phyloP scores from a whole-genome alignment of 2,888 invertebrate species.

The Bembecia ichneumoniformis region DNA sequence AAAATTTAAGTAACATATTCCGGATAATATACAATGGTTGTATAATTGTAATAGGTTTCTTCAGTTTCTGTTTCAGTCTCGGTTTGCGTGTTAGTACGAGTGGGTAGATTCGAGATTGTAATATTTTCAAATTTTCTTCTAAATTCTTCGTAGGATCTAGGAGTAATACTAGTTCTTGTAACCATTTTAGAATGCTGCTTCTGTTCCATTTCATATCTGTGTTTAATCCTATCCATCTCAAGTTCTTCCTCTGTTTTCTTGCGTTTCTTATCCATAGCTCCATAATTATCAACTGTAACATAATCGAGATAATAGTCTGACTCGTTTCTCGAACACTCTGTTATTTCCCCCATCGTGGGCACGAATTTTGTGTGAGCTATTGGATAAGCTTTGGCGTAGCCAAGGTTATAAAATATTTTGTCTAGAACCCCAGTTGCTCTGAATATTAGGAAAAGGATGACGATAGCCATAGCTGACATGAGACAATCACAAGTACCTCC shows the following conservation, averaged over 20 bases:
- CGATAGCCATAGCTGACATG: constrained; percentile 39
- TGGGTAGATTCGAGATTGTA: too few relatives aligned
- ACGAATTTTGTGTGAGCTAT: constrained; percentile 20
- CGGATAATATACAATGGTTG: too few relatives aligned
- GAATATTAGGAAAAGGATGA: constrained; percentile 45
- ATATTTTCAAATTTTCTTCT: too few relatives aligned
- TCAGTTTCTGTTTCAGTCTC: too few relatives aligned
- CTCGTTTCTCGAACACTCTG: constrained; percentile 42
- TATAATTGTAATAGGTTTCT: too few relatives aligned
- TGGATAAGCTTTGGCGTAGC: constrained; percentile 36
- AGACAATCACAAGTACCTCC: constrained; percentile 48
- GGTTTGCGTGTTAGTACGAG: too few relatives aligned
- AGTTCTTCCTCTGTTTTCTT: background rate
- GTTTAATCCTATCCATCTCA: background rate
- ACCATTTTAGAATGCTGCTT: background rate
- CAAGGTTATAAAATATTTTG: constrained; percentile 46
- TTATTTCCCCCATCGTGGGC: constrained; percentile 40
- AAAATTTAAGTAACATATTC: too few relatives aligned
- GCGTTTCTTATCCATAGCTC: background rate
- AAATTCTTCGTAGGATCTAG: background rate
- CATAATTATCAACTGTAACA: background rate
- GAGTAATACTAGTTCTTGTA: background rate
- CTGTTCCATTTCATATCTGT: background rate
- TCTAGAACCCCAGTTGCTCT: constrained; percentile 46
- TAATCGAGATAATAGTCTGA: constrained; percentile 10